These are phyloP conservation scores for Nothocercus nigrocapillus DNA, from an alignment of 2,113 vertebrate genomes.

Conservation along the genomic window DNA sequence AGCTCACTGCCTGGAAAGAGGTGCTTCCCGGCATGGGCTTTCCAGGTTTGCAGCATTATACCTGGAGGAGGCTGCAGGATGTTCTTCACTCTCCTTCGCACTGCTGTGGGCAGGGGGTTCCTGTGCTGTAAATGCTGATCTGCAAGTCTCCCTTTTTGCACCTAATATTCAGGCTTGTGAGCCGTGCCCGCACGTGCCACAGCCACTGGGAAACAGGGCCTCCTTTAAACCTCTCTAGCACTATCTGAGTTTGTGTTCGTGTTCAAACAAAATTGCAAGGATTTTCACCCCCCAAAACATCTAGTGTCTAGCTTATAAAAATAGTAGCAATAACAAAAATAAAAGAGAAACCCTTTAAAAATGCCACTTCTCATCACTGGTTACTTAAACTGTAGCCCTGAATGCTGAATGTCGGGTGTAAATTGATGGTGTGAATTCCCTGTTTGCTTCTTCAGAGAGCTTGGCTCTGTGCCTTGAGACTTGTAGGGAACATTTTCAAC, in stretches of 20 bases:
- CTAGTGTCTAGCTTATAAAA: neutral
- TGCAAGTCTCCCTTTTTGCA: neutral
- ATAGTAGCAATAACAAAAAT: neutral
- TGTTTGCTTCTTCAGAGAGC: neutral
- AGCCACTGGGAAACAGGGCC: neutral
- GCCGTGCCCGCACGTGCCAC: accelerated
- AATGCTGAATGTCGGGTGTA: neutral
- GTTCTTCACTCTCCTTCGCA: neutral
- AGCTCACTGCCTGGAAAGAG: neutral
- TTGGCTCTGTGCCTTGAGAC: constrained; percentile 25
- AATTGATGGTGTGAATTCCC: constrained; percentile 12
- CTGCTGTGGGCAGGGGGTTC: constrained; percentile 31
- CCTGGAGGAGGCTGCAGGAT: constrained; percentile 11
- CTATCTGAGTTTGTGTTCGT: neutral
- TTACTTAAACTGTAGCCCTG: constrained; percentile 46
- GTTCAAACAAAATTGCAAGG: neutral
- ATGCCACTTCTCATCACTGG: constrained; percentile 46
- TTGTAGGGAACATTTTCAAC: constrained; percentile 9
- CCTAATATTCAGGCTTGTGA: neutral
- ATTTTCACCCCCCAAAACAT: neutral
- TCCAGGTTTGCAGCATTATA: constrained; percentile 23
- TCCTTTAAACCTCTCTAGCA: neutral
- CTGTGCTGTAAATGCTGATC: accelerated
- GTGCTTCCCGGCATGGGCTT: constrained; percentile 41
- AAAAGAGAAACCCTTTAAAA: constrained; percentile 15